Evolutionary conservation across 2,888 invertebrate species (phyloP), one percentile per base, ranked within the genome.

Genomic region (Dione juno): DNA sequence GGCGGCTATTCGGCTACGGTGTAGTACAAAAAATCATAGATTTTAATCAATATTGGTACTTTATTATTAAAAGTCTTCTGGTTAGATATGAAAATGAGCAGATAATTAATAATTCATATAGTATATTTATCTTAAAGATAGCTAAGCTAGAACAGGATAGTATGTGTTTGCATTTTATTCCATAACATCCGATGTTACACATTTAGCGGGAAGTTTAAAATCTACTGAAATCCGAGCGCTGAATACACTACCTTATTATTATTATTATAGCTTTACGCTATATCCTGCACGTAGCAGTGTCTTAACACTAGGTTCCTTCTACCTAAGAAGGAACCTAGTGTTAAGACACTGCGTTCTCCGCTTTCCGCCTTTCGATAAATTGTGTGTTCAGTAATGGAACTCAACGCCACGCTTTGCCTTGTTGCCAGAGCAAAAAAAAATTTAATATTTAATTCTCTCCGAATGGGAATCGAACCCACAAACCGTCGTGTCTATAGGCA

Each of bases 11-110:
- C 28, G 2, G 28, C 78, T 81, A 77, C 78, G 79, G 80, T 77
- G 75, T 77, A 73, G 71, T 71, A 74, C 73, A 77, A 83, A 86
- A 86, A 84, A 84, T 83, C 84, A 75, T 77, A 77, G 79, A 82
- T 79, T 84, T 71, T 76, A 61, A 76, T 83, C 79, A 76, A 57
- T 80, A 80, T 74, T 43, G 53, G 19, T 58, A 54, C 72, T 74
- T 67, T 45, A 75, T 68, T 74, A 71, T 73, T 66, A 57, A 59
- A 70, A 66, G 70, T 57, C 66, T 21, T 59, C 28, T 54, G 43
- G 5, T 59, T 64, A 16, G 28, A 21, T 14, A 9, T 43, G 37
- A 10, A 53, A 59, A 69, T 48, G 43, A 52, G 11, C 10, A 61
- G 19, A 16, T 3, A 35, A 59, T 45, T 67, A 45, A 8, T 14